Conservation (phyloP, 2,888 invertebrate genomes). For the Strigamia crassipes region DNA sequence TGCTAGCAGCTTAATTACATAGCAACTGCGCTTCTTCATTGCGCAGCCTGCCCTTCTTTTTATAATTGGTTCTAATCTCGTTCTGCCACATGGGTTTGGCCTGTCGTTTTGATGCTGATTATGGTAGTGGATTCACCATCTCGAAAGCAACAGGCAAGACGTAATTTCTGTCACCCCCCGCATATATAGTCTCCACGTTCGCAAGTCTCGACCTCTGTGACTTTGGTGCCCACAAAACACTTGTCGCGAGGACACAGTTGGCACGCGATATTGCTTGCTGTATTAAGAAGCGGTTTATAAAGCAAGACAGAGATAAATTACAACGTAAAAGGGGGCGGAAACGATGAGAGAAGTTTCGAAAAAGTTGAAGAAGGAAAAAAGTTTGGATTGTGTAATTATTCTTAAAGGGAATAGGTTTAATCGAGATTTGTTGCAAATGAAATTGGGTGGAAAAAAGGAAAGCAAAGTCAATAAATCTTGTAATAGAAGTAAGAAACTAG, state of each 20-base stretch:
- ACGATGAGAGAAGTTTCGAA: background rate
- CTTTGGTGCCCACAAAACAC: slow-evolving; percentile 22
- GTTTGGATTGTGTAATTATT: background rate
- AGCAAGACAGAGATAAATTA: slow-evolving; percentile 17
- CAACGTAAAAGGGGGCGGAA: background rate
- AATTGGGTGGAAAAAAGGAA: background rate
- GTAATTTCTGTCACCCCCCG: slow-evolving; percentile 1
- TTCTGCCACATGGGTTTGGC: slow-evolving; percentile 8
- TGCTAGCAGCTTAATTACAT: slow-evolving; percentile 6
- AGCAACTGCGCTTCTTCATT: slow-evolving; percentile 15
- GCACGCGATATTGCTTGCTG: background rate
- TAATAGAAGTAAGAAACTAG: background rate
- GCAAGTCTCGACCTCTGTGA: background rate
- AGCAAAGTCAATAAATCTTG: background rate
- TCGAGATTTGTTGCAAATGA: background rate
- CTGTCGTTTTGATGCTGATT: slow-evolving; percentile 5
- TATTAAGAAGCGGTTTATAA: slow-evolving; percentile 26
- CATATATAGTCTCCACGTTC: background rate
- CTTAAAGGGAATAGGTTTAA: background rate
- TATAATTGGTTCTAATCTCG: slow-evolving; percentile 23
- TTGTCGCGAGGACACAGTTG: slow-evolving; percentile 17
- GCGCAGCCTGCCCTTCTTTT: background rate
- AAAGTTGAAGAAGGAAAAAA: background rate
- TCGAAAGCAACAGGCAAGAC: slow-evolving; percentile 14
- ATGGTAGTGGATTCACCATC: slow-evolving; percentile 4